These are phyloP conservation scores for Crocidura indochinensis DNA, from an alignment of 2,797 vertebrate species.

Conservation along the genomic window DNA sequence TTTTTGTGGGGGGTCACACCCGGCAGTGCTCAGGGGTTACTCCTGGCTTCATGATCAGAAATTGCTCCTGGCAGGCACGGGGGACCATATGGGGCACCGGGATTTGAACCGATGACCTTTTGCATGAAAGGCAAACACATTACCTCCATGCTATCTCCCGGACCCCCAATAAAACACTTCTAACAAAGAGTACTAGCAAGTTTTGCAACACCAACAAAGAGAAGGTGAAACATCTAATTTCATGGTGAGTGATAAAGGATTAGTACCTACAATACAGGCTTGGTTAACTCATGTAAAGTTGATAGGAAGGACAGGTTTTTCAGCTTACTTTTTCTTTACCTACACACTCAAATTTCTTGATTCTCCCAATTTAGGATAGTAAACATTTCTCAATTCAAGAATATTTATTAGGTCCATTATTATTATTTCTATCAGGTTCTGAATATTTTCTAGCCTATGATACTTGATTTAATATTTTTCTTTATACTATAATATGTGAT, in stretches of 20 bases:
- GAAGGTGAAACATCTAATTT: slow-evolving; percentile 51
- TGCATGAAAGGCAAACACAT: too few relatives aligned
- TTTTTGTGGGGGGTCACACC: too few relatives aligned
- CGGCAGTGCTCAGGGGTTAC: too few relatives aligned
- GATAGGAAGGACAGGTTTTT: slow-evolving; percentile 2
- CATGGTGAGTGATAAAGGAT: slow-evolving; percentile 73
- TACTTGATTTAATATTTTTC: neutral
- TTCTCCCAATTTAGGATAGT: too few relatives aligned
- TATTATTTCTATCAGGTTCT: too few relatives aligned
- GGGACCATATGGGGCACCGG: too few relatives aligned
- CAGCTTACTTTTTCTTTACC: neutral
- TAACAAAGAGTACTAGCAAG: slow-evolving; percentile 80
- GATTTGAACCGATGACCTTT: too few relatives aligned
- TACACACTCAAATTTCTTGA: neutral
- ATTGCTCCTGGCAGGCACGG: too few relatives aligned
- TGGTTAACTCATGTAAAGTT: slow-evolving; percentile 85
- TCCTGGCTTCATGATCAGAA: too few relatives aligned
- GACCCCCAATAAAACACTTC: slow-evolving; percentile 69
- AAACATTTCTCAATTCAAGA: neutral
- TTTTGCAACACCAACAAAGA: slow-evolving; percentile 68
- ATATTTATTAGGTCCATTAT: neutral
- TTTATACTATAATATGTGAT: slow-evolving; percentile 8
- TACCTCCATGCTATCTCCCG: too few relatives aligned
- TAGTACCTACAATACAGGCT: slow-evolving; percentile 83
- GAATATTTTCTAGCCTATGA: neutral